Conservation (phyloP, 2,888 invertebrate species). For the Pardosa pseudoannulata region DNA sequence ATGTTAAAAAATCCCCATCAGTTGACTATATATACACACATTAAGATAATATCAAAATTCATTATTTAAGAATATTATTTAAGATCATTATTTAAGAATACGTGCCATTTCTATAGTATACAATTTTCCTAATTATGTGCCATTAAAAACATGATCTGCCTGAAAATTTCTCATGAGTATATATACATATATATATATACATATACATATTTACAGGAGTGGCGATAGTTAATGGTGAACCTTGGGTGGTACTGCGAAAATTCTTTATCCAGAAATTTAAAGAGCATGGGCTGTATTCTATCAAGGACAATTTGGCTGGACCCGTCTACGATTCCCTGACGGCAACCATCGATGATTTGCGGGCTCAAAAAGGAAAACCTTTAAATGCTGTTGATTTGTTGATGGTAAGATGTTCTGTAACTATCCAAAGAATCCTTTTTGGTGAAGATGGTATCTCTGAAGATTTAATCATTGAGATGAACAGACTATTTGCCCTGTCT, state of each 20-base stretch:
- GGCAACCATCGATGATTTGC: background rate
- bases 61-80: no score
- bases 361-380: background rate
- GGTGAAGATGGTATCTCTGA: conserved; percentile 18
- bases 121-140: no score
- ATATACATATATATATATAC: no score
- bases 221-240: background rate
- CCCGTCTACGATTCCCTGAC: conserved; percentile 26
- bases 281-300: background rate
- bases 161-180: no score
- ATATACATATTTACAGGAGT: no score
- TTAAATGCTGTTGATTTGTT: background rate
- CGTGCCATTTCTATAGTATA: no score
- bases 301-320: conserved; percentile 11
- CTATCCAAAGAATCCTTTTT: background rate
- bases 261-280: conserved; percentile 13
- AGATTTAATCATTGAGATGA: background rate
- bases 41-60: no score
- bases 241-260: background rate
- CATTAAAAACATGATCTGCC: no score
- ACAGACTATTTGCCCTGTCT: background rate
- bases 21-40: no score
- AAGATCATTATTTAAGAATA: no score
- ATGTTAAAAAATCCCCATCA: no score
- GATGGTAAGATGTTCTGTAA: background rate